Evolutionary conservation across 2,888 invertebrate species (phyloP), one percentile per base, ranked within the genome.

Genomic region (Pseudeuparius sepicola): DNA sequence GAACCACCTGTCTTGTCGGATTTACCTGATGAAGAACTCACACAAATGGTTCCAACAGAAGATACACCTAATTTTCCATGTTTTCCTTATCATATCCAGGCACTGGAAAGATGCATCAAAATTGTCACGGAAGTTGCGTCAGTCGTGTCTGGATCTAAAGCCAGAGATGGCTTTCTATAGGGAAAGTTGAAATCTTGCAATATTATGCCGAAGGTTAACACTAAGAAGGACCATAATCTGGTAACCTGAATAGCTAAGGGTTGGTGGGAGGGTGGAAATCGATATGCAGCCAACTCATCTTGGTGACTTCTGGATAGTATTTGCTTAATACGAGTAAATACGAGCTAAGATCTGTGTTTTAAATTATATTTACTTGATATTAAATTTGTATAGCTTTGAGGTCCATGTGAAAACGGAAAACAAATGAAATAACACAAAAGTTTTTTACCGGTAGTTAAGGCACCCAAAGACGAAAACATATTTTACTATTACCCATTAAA

Each of bases 291-390:
- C 20, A 20, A 7, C 20, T 20, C 20, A 6, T 20, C 20, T 6
- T 20, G 20, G 20, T 20, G 20, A 20, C 20, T 20, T 20, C 20
- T 20, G 20, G 20, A 20, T 20, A 20, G 20, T 20, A 20, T 20
- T 20, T 20, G 20, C 20, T 20, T 20, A 6, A 20, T 20, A 6
- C 6, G n/a, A 20, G 20, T n/a, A 20, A 20, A 20, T 20, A 20
- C n/a, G 20, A 20, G 20, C 20, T 20, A 20, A 20, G 20, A 20
- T n/a, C 20, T 20, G 20, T n/a, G n/a, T 20, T 20, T 20, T 20
- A 7, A 7, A n/a, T 20, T 7, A 7, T 20, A n/a, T 20, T 20
- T 20, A 7, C 20, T 20, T 20, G 20, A 20, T 7, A n/a, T 20
- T 6, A 6, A 20, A n/a, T 6, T 20, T 20, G 6, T 20, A 20